Conservation (phyloP, 1,140 invertebrate species). For the Lasaia peninsularis region DNA sequence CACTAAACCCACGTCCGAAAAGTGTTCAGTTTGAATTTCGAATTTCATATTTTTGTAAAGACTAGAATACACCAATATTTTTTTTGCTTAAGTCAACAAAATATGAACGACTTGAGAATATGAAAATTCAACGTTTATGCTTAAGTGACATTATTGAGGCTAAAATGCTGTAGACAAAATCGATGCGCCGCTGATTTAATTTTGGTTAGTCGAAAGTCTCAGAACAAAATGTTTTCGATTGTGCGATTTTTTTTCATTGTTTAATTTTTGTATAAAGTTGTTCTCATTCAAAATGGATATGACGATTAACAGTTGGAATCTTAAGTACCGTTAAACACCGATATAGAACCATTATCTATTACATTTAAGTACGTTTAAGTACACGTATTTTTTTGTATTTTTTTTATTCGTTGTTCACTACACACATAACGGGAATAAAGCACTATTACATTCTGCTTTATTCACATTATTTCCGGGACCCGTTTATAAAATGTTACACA, state of each 20-base stretch:
- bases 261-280: constrained; percentile 22
- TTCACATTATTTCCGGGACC: constrained; percentile 36
- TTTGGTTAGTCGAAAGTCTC: constrained; percentile 15
- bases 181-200: constrained; percentile 52
- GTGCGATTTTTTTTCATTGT: constrained; percentile 16
- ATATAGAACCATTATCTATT: constrained; percentile 64
- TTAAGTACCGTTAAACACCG: constrained; percentile 50
- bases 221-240: neutral
- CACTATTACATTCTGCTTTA: constrained; percentile 30
- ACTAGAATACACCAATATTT: constrained; percentile 69
- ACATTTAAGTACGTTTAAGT: constrained; percentile 63
- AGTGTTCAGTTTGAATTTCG: constrained; percentile 28
- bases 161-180: constrained; percentile 48
- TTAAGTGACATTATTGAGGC: constrained; percentile 60
- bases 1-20: constrained; percentile 19
- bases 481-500: constrained; percentile 39
- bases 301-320: constrained; percentile 35
- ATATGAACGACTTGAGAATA: constrained; percentile 8
- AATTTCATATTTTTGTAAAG: constrained; percentile 36
- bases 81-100: constrained; percentile 7
- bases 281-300: constrained; percentile 55
- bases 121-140: constrained; percentile 58
- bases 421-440: constrained; percentile 47
- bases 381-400: constrained; percentile 67
- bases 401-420: constrained; percentile 72